Evolutionary conservation across 2,888 invertebrate genomes (phyloP).

Genomic region (Drosophila infuscata): DNA sequence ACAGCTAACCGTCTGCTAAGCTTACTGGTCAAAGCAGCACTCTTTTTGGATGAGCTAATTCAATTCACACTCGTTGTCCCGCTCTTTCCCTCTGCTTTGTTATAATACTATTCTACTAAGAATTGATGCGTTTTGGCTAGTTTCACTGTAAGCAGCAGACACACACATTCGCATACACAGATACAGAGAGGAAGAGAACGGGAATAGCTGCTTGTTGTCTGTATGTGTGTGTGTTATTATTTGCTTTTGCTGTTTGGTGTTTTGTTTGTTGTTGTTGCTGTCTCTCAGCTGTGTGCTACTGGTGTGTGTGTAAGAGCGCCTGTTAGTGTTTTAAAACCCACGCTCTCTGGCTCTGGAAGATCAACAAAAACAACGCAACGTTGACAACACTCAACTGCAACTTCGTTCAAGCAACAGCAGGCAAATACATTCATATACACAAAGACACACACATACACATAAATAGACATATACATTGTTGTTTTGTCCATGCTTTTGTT

Average conservation of each 20-base stretch:
- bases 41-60: slow-evolving; percentile 57
- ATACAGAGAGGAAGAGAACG: not conserved
- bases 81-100: slow-evolving; percentile 15
- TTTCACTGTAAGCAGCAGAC: slow-evolving; percentile 41
- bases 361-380: slow-evolving; percentile 51
- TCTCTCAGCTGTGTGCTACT: slow-evolving; percentile 52
- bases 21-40: slow-evolving; percentile 43
- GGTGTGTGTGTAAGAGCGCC: slow-evolving; percentile 12
- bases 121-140: slow-evolving; percentile 27
- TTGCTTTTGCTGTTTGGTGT: slow-evolving; percentile 32
- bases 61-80: slow-evolving; percentile 18
- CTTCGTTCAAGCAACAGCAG: slow-evolving; percentile 32
- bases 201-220: not conserved
- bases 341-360: slow-evolving; percentile 68
- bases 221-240: slow-evolving; percentile 19
- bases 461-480: slow-evolving; percentile 14
- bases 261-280: slow-evolving; percentile 48
- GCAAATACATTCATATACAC: slow-evolving; percentile 2
- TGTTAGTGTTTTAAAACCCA: slow-evolving; percentile 43
- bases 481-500: not conserved
- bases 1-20: slow-evolving; percentile 38
- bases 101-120: slow-evolving; percentile 29
- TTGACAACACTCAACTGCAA: slow-evolving; percentile 71
- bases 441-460: not conserved
- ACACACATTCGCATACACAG: not conserved